phyloP scores from a whole-genome alignment of 2,797 vertebrate genomes.

The Rhodeus uyekii region DNA sequence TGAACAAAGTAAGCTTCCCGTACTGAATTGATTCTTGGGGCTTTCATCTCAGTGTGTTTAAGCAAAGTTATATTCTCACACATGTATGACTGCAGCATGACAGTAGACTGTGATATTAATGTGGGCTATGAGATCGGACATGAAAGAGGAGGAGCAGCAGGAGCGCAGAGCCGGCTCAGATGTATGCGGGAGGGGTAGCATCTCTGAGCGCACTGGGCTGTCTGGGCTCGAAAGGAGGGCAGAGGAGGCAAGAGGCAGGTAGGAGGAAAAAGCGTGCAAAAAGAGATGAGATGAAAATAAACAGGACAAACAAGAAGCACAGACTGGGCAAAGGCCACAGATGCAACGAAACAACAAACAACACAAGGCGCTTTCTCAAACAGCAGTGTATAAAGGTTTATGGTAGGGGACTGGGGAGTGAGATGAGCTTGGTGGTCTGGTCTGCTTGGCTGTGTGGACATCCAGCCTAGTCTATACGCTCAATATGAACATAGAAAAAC shows the following conservation, averaged over 20 bases:
- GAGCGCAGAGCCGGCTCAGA: slow-evolving; percentile 8
- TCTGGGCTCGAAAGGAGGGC: slow-evolving; percentile 82
- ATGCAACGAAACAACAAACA: slow-evolving; percentile 24
- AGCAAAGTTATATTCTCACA: slow-evolving; percentile 42
- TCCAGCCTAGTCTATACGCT: background rate
- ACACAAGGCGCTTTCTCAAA: background rate
- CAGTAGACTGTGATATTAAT: slow-evolving; percentile 39
- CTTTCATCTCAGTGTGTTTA: slow-evolving; percentile 48
- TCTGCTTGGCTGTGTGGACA: background rate
- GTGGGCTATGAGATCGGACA: slow-evolving; percentile 50
- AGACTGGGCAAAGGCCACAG: slow-evolving; percentile 76
- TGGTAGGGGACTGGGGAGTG: background rate
- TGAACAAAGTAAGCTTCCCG: slow-evolving; percentile 25
- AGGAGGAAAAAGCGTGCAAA: slow-evolving; percentile 80
- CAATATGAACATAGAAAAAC: slow-evolving; percentile 1
- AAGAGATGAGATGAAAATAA: slow-evolving; percentile 83
- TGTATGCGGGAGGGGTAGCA: background rate
- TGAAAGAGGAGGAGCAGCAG: slow-evolving; percentile 72
- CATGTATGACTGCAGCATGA: slow-evolving; percentile 29
- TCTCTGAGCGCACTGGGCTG: slow-evolving; percentile 78
- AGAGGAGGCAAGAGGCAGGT: slow-evolving; percentile 82
- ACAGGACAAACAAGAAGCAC: slow-evolving; percentile 79
- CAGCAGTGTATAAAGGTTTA: slow-evolving; percentile 6
- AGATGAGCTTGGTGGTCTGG: slow-evolving; percentile 26
- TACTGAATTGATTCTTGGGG: slow-evolving; percentile 29